These are phyloP conservation scores for Metellina segmentata DNA, from an alignment of 2,888 invertebrate genomes.

Conservation along the genomic window DNA sequence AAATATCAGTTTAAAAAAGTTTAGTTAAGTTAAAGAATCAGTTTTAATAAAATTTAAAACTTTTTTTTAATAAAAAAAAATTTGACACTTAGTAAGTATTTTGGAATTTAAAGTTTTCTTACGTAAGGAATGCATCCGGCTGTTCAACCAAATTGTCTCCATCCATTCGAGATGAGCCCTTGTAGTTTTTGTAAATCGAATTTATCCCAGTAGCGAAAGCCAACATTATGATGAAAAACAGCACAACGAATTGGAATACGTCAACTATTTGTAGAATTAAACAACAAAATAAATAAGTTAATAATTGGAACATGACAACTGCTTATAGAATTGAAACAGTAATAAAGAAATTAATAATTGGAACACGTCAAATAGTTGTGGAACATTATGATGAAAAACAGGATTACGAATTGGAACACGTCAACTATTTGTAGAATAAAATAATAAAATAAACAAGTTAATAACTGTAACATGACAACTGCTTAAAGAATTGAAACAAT, in stretches of 20 bases:
- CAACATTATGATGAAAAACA: conserved; percentile 85
- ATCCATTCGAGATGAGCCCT: conserved; percentile 84
- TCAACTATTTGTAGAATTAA: conserved; percentile 51
- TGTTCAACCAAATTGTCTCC: conserved; percentile 84
- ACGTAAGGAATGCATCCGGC: conserved; percentile 83
- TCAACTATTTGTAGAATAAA: conserved; percentile 48
- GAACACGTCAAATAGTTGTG: no score
- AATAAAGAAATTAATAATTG: no score
- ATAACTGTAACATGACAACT: neutral
- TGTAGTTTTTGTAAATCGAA: conserved; percentile 86
- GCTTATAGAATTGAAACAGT: neutral
- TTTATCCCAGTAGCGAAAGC: conserved; percentile 81
- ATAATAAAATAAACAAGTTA: conserved; percentile 10
- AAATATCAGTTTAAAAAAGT: no score
- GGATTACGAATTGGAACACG: conserved; percentile 82
- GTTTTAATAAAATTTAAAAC: no score
- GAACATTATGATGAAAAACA: conserved; percentile 85
- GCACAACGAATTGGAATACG: conserved; percentile 82
- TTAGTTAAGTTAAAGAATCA: no score
- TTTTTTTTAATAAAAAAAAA: no score
- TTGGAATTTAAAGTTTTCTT: neutral
- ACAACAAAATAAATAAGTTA: conserved; percentile 6
- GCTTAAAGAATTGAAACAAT: neutral
- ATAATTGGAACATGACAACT: neutral
- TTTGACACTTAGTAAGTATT: no score